Evolutionary conservation across 2,113 vertebrate genomes (phyloP).

Genomic region (Bos indicus): DNA sequence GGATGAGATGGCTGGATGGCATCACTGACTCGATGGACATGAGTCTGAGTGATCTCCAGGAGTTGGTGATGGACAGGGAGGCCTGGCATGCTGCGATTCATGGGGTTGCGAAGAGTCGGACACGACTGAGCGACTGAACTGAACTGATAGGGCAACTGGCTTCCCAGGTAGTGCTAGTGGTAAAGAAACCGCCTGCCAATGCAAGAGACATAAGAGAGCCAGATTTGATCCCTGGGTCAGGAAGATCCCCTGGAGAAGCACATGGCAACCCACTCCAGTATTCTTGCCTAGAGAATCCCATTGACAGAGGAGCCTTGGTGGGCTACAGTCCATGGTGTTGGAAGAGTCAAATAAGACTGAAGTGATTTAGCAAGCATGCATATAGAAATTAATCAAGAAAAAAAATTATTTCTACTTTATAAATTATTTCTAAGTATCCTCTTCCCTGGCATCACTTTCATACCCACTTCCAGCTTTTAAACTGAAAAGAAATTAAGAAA

Average conservation of each 20-base stretch:
- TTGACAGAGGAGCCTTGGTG: neutral
- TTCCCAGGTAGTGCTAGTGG: neutral
- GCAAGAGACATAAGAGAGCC: neutral
- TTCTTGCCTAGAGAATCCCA: neutral
- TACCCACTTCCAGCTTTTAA: neutral
- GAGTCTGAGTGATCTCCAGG: too few species aligned
- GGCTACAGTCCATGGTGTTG: neutral
- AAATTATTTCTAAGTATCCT: neutral
- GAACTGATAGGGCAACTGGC: neutral
- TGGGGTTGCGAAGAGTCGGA: fast-evolving
- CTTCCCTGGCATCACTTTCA: neutral
- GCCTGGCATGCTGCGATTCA: too few species aligned
- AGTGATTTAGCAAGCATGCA: neutral
- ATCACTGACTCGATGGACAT: too few species aligned
- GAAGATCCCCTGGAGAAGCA: neutral
- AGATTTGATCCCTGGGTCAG: neutral
- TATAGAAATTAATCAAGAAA: neutral
- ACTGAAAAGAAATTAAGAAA: neutral
- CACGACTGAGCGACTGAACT: too few species aligned
- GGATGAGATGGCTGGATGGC: too few species aligned
- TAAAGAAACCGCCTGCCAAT: neutral
- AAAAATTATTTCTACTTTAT: neutral
- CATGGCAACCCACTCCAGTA: neutral
- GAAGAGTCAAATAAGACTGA: neutral
- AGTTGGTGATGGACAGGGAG: too few species aligned